Evolutionary conservation across 64 coral and sea anemone genomes (phyloP).

Genomic region (Porites lutea): DNA sequence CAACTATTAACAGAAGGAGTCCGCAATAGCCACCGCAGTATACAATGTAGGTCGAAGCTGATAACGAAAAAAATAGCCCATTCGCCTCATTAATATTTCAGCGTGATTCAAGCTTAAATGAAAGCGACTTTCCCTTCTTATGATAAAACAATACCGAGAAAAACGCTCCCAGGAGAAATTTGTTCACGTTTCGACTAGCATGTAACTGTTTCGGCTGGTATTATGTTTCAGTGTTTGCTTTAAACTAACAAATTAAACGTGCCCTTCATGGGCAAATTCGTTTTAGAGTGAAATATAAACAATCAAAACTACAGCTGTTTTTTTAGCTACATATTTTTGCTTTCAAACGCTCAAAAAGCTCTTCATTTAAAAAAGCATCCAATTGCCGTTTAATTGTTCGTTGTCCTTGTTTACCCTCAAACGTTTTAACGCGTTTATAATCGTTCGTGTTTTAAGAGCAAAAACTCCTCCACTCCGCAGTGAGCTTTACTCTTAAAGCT

Average conservation of each 20-base stretch:
- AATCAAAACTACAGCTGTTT: slow-evolving; percentile 23
- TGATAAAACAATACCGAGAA: background rate
- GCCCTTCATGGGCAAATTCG: background rate
- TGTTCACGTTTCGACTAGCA: background rate
- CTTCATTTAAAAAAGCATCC: slow-evolving; percentile 1
- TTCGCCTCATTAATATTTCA: slow-evolving; percentile 43
- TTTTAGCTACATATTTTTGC: background rate
- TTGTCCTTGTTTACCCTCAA: background rate
- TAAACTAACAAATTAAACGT: background rate
- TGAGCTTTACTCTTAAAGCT: too few relatives aligned
- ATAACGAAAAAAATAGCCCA: slow-evolving; percentile 26
- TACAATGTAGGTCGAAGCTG: slow-evolving; percentile 16
- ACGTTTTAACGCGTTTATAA: background rate
- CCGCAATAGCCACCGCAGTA: slow-evolving; percentile 24
- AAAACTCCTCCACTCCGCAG: background rate
- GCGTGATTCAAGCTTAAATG: background rate
- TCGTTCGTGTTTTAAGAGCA: slow-evolving; percentile 7
- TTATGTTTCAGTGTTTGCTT: background rate
- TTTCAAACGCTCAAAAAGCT: slow-evolving; percentile 7
- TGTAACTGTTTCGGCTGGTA: background rate
- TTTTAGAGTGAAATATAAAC: slow-evolving; percentile 9
- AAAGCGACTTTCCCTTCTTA: background rate
- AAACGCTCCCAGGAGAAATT: background rate
- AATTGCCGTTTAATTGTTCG: slow-evolving; percentile 2
- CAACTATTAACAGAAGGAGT: background rate